These are phyloP conservation scores for Atta colombica DNA, from an alignment of 1,140 invertebrate species.

Conservation along the genomic window DNA sequence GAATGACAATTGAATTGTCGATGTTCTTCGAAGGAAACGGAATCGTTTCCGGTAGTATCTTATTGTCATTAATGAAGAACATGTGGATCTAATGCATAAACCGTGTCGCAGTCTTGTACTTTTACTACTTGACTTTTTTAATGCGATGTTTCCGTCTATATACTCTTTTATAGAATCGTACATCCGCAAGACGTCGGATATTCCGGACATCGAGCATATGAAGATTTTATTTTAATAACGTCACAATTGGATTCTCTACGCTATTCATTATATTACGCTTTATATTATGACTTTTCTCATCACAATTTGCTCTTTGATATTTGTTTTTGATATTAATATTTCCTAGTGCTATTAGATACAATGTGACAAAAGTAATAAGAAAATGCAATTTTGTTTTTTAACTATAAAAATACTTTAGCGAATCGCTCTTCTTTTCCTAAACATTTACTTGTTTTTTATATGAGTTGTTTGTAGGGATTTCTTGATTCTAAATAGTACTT, in stretches of 20 bases:
- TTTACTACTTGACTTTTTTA: constrained; percentile 78
- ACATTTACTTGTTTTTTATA: neutral
- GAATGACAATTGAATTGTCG: constrained; percentile 61
- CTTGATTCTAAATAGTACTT: neutral
- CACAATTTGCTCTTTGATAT: neutral
- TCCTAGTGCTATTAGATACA: neutral
- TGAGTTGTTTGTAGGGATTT: neutral
- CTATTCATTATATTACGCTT: neutral
- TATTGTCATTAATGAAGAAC: constrained; percentile 83
- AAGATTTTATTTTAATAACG: constrained; percentile 22
- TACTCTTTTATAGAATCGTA: constrained; percentile 50
- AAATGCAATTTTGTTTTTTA: neutral
- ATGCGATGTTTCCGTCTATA: constrained; percentile 71
- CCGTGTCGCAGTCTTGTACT: constrained; percentile 77
- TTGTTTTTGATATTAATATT: neutral
- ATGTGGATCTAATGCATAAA: constrained; percentile 84
- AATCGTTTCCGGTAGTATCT: constrained; percentile 75
- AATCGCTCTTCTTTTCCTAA: too few relatives aligned
- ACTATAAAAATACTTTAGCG: neutral
- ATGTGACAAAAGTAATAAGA: neutral
- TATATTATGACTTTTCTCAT: neutral
- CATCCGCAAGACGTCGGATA: constrained; percentile 27
- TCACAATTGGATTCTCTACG: neutral
- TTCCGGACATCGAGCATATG: constrained; percentile 14
- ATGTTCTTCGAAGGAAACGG: constrained; percentile 68